phyloP scores from a whole-genome alignment of 2,113 vertebrate genomes.

The Zonotrichia leucophrys region DNA sequence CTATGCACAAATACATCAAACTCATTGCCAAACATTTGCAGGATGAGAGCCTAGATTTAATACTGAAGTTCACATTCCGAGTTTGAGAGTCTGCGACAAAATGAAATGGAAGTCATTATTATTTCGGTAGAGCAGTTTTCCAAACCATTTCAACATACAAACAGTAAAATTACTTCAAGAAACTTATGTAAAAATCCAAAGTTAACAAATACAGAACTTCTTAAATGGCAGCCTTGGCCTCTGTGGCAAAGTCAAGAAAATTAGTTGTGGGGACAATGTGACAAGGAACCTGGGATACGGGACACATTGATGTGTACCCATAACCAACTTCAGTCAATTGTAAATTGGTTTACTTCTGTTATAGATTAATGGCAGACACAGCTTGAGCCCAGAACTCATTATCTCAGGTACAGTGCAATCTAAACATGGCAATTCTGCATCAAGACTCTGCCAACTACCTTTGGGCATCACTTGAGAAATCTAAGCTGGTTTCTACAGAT shows the following conservation, averaged over 20 bases:
- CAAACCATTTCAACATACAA: not conserved
- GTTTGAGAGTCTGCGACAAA: not conserved
- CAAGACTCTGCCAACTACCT: not conserved
- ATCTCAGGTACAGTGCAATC: not conserved
- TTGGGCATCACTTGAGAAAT: not conserved
- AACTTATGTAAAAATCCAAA: not conserved
- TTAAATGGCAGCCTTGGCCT: not conserved
- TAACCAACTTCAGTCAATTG: not conserved
- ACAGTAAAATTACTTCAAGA: not conserved
- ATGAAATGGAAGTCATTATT: not conserved
- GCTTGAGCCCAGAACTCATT: not conserved
- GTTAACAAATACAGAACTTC: not conserved
- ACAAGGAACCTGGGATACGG: not conserved
- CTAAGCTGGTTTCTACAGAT: not conserved
- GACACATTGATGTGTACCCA: not conserved
- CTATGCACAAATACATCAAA: not conserved
- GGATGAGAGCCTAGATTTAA: not conserved
- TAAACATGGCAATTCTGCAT: not conserved
- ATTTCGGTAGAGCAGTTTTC: not conserved
- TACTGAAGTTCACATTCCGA: not conserved
- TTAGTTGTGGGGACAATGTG: not conserved
- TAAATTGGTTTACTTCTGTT: not conserved
- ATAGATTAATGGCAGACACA: conserved; percentile 12
- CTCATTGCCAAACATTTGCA: not conserved
- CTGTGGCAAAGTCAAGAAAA: not conserved